phyloP scores from a whole-genome alignment of 2,888 invertebrate genomes.

The Pammene fasciana region DNA sequence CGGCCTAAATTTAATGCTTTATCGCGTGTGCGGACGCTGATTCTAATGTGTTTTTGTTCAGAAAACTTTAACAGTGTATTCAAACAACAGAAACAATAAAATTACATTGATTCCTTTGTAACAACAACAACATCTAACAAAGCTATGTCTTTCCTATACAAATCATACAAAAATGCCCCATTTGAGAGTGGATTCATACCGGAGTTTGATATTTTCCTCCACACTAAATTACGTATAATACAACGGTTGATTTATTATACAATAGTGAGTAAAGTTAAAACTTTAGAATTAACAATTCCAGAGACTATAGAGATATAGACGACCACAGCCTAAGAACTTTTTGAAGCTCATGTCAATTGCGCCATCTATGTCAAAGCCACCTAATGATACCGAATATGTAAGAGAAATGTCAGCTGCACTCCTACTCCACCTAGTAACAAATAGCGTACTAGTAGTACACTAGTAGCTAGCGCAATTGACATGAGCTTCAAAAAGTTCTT shows the following conservation, averaged over 20 bases:
- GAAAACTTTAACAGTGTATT: slow-evolving; percentile 33
- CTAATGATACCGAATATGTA: no score
- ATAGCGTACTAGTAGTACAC: no score
- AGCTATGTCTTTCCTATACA: slow-evolving; percentile 68
- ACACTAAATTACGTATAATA: slow-evolving; percentile 59
- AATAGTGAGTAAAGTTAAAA: slow-evolving; percentile 55
- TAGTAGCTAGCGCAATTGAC: no score
- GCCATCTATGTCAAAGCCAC: no score
- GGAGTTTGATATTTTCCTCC: slow-evolving; percentile 53
- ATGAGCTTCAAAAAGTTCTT: no score
- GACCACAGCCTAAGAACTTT: no score
- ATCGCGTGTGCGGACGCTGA: slow-evolving; percentile 22
- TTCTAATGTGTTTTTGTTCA: slow-evolving; percentile 31
- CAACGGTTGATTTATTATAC: slow-evolving; percentile 57
- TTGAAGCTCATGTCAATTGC: no score
- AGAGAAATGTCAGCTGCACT: no score
- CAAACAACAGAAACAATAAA: slow-evolving; percentile 11
- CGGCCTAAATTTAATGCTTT: slow-evolving; percentile 45
- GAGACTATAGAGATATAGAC: no score
- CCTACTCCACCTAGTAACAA: no score
- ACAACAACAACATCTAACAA: slow-evolving; percentile 47
- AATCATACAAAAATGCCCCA: slow-evolving; percentile 69
- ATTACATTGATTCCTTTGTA: slow-evolving; percentile 2
- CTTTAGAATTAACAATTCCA: neutral
- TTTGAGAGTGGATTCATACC: slow-evolving; percentile 70